Evolutionary conservation across 2,113 vertebrate species (phyloP), one percentile per base, ranked within the genome.

Genomic region (Pogonocichla stellata): DNA sequence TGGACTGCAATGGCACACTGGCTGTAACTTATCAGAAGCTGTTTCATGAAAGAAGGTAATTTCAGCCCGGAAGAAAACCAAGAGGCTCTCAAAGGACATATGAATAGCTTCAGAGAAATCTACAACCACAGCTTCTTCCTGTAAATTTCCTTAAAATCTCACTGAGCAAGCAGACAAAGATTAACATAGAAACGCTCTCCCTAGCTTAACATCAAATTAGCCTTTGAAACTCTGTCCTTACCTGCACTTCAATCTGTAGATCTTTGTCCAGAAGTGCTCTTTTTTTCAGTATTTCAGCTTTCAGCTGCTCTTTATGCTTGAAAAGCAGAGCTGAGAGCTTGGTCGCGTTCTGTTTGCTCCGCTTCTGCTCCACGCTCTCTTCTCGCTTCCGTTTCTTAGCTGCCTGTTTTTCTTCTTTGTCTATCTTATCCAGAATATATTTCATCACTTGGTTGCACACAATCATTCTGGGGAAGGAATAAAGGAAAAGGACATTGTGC

Each of bases 381-480:
- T 99, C 99, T 19, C 99, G 98, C 90, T 99, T 99, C 47, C 99
- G 97, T 96, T 99, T 99, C 96, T 99, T 99, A 36, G 99, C 99
- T 40, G 99, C 99, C 97, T 99, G 99, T 91, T 99, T 99, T 97
- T 99, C 99, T 66, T 99, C 99, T 98, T 99, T 99, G 98, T 99
- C 99, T 66, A 99, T 99, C 97, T 99, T 99, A 98, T 99, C 99
- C 84, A 99, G 98, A 96, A 99, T 99, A 90, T 98, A 99, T 97
- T 99, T 99, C 99, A 99, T 99, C 97, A 99, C 99, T 98, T 99
- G 99, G 98, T 99, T 99, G 98, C 99, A 99, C 77, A 99, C 99
- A 69, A 99, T 99, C 99, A 99, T 99, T 97, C 99, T 99, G 96
- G 75, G 90, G 90, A 97, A 93, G 94, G 94, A 81, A 89, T 13